phyloP scores from a whole-genome alignment of 2,888 invertebrate species.

The Uloborus plumipes region DNA sequence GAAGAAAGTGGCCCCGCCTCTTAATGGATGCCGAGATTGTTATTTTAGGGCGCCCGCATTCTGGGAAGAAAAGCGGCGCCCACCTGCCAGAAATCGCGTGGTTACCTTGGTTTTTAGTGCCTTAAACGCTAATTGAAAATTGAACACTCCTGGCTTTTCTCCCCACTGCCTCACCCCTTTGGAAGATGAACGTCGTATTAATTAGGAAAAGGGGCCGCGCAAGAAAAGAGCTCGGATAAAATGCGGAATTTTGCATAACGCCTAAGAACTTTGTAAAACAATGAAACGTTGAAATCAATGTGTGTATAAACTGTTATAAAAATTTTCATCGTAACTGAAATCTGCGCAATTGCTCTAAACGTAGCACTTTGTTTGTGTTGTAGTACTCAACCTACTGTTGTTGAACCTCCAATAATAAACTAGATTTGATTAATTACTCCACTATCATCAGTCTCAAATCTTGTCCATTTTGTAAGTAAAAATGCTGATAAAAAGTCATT shows the following conservation, averaged over 20 bases:
- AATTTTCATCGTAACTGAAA: too few relatives aligned
- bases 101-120: conserved; percentile 61
- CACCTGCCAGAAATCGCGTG: conserved; percentile 48
- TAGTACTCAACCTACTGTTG: too few relatives aligned
- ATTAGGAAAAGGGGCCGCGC: conserved; percentile 55
- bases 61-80: conserved; percentile 53
- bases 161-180: background rate
- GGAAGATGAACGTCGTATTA: conserved; percentile 43
- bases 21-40: conserved; percentile 61
- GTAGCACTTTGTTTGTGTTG: too few relatives aligned
- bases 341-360: too few relatives aligned
- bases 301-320: too few relatives aligned
- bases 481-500: too few relatives aligned
- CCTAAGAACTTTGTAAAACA: background rate
- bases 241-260: background rate
- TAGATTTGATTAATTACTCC: too few relatives aligned
- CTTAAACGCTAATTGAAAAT: conserved; percentile 63
- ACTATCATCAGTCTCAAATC: too few relatives aligned
- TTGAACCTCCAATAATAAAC: too few relatives aligned
- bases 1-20: conserved; percentile 7
- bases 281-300: too few relatives aligned
- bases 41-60: conserved; percentile 49
- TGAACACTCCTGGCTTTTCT: conserved; percentile 42
- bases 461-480: too few relatives aligned
- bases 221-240: conserved; percentile 45